Percentiles rank a stretch among this genome's conserved stretches.
Conservation (phyloP, 2,113 vertebrate genomes). For the Mormyrus lacerda region DNA sequence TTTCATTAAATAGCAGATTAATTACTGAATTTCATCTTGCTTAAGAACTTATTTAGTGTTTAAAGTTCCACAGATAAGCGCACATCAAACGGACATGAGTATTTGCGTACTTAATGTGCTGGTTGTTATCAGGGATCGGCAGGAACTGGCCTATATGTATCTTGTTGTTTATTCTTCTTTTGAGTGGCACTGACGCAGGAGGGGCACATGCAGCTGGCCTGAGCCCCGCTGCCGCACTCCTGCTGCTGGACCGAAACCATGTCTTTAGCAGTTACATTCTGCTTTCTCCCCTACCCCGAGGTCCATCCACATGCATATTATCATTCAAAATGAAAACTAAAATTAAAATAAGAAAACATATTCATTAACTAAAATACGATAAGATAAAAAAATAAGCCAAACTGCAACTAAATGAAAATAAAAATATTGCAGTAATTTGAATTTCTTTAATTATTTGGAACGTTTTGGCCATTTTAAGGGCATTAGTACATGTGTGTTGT, state of each 20-base stretch:
- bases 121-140: slow-evolving; percentile 76
- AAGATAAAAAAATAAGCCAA: neutral
- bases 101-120: slow-evolving; percentile 78
- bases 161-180: slow-evolving; percentile 59
- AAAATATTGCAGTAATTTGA: neutral
- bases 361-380: neutral
- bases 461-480: neutral
- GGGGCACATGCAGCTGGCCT: slow-evolving; percentile 34
- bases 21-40: slow-evolving; percentile 59
- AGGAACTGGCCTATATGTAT: slow-evolving; percentile 58
- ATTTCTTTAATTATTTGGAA: neutral
- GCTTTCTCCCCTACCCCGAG: slow-evolving; percentile 45
- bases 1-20: slow-evolving; percentile 54
- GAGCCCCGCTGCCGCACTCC: slow-evolving; percentile 42
- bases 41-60: slow-evolving; percentile 50
- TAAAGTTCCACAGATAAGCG: slow-evolving; percentile 61
- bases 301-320: neutral
- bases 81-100: slow-evolving; percentile 78
- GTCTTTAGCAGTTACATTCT: slow-evolving; percentile 55
- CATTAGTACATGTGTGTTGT: neutral
- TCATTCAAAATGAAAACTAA: neutral
- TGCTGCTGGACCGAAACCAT: slow-evolving; percentile 51
- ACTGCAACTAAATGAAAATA: neutral
- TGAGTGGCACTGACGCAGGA: slow-evolving; percentile 38
- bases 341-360: neutral